Evolutionary conservation across 2,113 vertebrate species (phyloP).

Genomic region (Camelus bactrianus): DNA sequence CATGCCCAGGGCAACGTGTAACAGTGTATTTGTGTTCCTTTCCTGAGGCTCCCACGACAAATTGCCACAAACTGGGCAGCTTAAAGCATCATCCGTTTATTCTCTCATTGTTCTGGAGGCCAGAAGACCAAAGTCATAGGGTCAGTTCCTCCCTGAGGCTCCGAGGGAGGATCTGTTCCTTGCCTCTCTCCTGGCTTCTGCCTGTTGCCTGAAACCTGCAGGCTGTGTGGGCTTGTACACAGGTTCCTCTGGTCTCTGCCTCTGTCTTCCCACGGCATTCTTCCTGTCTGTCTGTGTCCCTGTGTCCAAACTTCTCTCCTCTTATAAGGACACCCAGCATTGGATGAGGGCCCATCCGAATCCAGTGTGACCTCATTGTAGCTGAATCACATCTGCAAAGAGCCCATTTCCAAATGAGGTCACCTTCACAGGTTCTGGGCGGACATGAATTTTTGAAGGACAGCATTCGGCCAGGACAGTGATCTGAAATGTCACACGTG

Average conservation of each 20-base stretch:
- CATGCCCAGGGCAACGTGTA: accelerated
- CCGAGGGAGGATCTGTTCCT: neutral
- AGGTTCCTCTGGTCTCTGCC: neutral
- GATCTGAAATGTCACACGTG: accelerated
- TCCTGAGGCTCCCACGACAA: accelerated
- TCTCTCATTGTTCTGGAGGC: neutral
- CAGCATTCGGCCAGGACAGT: accelerated
- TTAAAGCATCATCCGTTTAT: accelerated
- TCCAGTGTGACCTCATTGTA: neutral
- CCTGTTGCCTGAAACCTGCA: accelerated
- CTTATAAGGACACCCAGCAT: neutral
- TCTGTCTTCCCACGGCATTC: accelerated
- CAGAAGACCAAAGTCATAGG: neutral
- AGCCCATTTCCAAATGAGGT: neutral
- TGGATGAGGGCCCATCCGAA: neutral
- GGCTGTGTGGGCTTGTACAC: no score
- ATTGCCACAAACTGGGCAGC: neutral
- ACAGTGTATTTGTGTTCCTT: accelerated
- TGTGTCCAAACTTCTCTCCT: neutral
- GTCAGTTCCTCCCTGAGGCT: neutral
- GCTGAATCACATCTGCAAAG: neutral
- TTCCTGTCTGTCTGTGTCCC: neutral
- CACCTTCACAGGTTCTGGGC: accelerated
- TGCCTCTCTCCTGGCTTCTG: neutral
- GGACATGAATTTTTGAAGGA: accelerated